Evolutionary conservation across 1,140 invertebrate species (phyloP), one percentile per base, ranked within the genome.

Genomic region (Hesperophylax magnus): DNA sequence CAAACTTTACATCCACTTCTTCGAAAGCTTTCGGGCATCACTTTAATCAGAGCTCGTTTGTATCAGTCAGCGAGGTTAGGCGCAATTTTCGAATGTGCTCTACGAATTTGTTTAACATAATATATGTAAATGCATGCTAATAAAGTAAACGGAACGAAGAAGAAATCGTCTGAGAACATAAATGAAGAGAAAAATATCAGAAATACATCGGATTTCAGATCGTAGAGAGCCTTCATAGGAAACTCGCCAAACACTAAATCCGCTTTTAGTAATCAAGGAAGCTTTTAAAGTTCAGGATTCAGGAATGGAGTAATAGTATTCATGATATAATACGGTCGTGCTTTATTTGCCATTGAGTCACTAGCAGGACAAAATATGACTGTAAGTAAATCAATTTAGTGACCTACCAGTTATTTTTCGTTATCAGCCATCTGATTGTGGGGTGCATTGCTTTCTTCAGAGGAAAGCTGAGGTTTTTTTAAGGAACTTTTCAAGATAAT

Each of bases 41-140:
- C 69, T 72, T 54, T 72, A 72, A 72, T 72, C 69, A 72, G 18
- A 24, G 47, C 69, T 72, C 69, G 54, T 72, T 72, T 54, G 69
- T 72, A 72, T 53, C 69, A 67, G 69, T 18, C 22, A 54, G 47
- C 69, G 69, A 52, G 69, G 69, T 72, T 72, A 72, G 69, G 24
- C 47, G 69, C n/a, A 72, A 72, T 22, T 72, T 72, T 39, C 53
- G 52, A 52, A 72, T 54, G 69, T 72, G 69, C 69, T 53, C 17
- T 53, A 15, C 2, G 69, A 72, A 72, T 72, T 72, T 72, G 54
- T 72, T 72, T 72, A 72, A 72, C 69, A 39, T 71, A n/a, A n/a
- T n/a, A 72, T 72, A 72, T 72, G 69, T 72, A 72, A 72, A 72
- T 72, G 69, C 69, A 72, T 22, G 69, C 39, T 53, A 53, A 24